phyloP scores from a whole-genome alignment of 2,888 invertebrate species.

The Drosophila leonis region DNA sequence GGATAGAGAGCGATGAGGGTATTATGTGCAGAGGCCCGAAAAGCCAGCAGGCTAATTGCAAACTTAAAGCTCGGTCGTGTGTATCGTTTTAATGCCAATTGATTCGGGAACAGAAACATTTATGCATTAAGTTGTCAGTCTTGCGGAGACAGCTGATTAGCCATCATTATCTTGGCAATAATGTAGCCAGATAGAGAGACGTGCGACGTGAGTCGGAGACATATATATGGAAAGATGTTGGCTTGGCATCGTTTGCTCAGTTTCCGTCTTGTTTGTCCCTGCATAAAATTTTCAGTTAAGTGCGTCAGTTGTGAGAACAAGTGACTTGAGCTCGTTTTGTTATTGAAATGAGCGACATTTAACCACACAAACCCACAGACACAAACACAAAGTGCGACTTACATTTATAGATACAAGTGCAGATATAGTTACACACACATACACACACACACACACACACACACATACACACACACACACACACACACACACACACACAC shows the following conservation, averaged over 20 bases:
- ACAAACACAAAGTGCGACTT: slow-evolving; percentile 28
- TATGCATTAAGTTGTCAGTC: slow-evolving; percentile 63
- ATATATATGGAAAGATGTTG: background rate
- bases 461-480: slow-evolving; percentile 9
- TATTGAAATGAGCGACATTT: slow-evolving; percentile 72
- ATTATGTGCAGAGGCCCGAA: slow-evolving; percentile 21
- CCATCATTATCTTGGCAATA: slow-evolving; percentile 45
- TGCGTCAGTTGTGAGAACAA: slow-evolving; percentile 80
- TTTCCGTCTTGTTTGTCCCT: slow-evolving; percentile 66
- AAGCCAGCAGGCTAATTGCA: slow-evolving; percentile 47
- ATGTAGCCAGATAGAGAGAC: slow-evolving; percentile 9
- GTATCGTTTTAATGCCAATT: slow-evolving; percentile 71
- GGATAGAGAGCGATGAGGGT: background rate
- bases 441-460: background rate
- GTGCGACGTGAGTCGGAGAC: no score
- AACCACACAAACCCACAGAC: slow-evolving; percentile 16
- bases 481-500: no score
- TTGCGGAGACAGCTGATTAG: slow-evolving; percentile 58
- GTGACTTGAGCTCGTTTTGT: slow-evolving; percentile 76
- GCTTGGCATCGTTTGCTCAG: slow-evolving; percentile 26
- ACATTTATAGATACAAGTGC: slow-evolving; percentile 52
- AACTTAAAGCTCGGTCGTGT: slow-evolving; percentile 41
- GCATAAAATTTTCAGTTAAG: slow-evolving; percentile 77
- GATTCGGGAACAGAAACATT: slow-evolving; percentile 67
- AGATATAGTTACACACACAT: slow-evolving; percentile 47